Evolutionary conservation across 2,888 invertebrate genomes (phyloP).

Genomic region (Philereme vetulata): DNA sequence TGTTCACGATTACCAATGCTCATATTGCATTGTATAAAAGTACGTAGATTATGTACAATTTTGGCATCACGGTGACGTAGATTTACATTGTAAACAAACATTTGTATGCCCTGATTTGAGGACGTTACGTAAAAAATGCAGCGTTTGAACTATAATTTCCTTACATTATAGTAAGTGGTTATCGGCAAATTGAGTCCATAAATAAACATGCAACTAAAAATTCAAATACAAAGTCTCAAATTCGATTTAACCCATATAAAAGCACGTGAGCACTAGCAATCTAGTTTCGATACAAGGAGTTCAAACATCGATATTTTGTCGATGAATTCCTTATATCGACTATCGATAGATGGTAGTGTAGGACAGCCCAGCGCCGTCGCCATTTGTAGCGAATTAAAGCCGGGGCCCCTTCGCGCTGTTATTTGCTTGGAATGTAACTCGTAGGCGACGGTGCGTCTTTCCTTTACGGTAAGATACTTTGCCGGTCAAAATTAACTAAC

Average conservation of each 20-base stretch:
- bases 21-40: conserved; percentile 12
- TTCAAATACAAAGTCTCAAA: conserved; percentile 30
- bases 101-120: conserved; percentile 12
- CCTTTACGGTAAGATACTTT: conserved; percentile 9
- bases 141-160: conserved; percentile 23
- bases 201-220: conserved; percentile 15
- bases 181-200: conserved; percentile 7
- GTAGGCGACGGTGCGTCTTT: conserved; percentile 30
- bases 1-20: neutral
- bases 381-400: conserved; percentile 37
- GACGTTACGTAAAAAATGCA: conserved; percentile 23
- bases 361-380: conserved; percentile 36
- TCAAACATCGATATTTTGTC: conserved; percentile 15
- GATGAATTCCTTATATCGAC: conserved; percentile 20
- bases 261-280: conserved; percentile 35
- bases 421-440: conserved; percentile 41
- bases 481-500: conserved; percentile 20
- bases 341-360: conserved; percentile 27
- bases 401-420: conserved; percentile 24
- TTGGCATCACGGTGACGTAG: conserved; percentile 24
- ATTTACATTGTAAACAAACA: conserved; percentile 15
- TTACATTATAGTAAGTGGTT: conserved; percentile 18
- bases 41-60: conserved; percentile 21
- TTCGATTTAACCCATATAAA: conserved; percentile 44
- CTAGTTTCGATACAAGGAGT: conserved; percentile 18